Conservation (phyloP, 2,113 vertebrate genomes). For the Panthera tigris region DNA sequence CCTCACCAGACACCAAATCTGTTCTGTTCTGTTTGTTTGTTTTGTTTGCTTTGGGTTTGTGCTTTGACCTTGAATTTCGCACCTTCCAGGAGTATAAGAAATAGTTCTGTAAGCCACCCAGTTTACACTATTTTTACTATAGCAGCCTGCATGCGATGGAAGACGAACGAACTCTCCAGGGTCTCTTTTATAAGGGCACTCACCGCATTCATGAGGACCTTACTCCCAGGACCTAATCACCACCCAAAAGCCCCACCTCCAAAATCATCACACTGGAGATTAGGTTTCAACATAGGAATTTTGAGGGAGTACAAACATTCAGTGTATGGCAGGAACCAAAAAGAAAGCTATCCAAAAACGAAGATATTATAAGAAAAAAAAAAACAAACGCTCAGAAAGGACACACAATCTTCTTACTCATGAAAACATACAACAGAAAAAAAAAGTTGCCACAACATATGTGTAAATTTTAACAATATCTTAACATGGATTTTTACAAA, state of each 20-base stretch:
- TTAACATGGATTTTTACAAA: not conserved
- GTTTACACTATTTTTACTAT: not conserved
- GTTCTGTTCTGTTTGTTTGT: not conserved
- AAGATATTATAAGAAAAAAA: not conserved
- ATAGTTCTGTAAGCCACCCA: not conserved
- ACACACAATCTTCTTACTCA: not conserved
- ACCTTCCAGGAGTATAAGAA: not conserved
- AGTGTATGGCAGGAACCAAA: not conserved
- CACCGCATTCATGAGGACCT: not conserved
- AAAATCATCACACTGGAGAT: not conserved
- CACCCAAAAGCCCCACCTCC: too few species aligned
- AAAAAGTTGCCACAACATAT: not conserved
- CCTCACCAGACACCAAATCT: not conserved
- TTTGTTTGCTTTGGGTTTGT: not conserved
- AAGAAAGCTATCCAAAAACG: not conserved
- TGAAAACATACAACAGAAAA: not conserved
- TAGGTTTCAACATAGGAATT: not conserved
- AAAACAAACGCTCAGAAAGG: not conserved
- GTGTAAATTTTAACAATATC: not conserved
- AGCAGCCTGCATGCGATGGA: not conserved
- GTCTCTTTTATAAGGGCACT: not conserved
- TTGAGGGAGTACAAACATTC: not conserved
- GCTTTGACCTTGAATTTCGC: not conserved
- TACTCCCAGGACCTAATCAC: not conserved
- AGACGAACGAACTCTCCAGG: not conserved